Conservation (phyloP, 2,113 vertebrate genomes). For the Turdus rufiventris region DNA sequence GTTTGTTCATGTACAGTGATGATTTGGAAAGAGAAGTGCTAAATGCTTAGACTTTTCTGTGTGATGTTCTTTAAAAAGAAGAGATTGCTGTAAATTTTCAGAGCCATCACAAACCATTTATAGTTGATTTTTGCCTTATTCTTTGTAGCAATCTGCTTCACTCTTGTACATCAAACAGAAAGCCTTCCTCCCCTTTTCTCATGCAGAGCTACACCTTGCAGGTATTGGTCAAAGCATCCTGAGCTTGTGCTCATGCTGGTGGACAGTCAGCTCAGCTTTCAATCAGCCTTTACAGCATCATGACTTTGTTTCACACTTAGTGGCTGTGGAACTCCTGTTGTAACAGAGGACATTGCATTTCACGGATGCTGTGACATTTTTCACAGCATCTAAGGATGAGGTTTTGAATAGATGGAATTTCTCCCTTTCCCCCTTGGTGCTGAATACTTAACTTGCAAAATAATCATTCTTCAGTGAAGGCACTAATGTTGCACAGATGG, state of each 20-base stretch:
- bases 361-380: conserved; percentile 11
- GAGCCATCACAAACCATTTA: not conserved
- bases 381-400: conserved; percentile 50
- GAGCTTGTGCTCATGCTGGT: not conserved
- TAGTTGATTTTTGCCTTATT: conserved; percentile 53
- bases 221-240: conserved; percentile 21
- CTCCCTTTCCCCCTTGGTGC: not conserved
- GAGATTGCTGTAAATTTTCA: conserved; percentile 24
- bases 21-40: conserved; percentile 29
- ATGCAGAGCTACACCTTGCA: conserved; percentile 23
- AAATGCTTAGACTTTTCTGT: conserved; percentile 28
- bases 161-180: not conserved
- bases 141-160: conserved; percentile 23
- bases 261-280: conserved; percentile 1
- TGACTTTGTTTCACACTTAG: not conserved
- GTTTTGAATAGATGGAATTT: conserved; percentile 59
- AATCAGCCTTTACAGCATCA: not conserved
- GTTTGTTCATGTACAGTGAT: conserved; percentile 23
- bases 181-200: not conserved
- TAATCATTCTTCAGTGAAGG: conserved; percentile 70
- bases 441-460: conserved; percentile 68
- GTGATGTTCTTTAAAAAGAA: conserved; percentile 36
- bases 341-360: conserved; percentile 15
- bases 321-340: not conserved
- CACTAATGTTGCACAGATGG: conserved; percentile 78